These are phyloP conservation scores for Prinia subflava DNA, from an alignment of 2,113 vertebrate species.

Conservation along the genomic window DNA sequence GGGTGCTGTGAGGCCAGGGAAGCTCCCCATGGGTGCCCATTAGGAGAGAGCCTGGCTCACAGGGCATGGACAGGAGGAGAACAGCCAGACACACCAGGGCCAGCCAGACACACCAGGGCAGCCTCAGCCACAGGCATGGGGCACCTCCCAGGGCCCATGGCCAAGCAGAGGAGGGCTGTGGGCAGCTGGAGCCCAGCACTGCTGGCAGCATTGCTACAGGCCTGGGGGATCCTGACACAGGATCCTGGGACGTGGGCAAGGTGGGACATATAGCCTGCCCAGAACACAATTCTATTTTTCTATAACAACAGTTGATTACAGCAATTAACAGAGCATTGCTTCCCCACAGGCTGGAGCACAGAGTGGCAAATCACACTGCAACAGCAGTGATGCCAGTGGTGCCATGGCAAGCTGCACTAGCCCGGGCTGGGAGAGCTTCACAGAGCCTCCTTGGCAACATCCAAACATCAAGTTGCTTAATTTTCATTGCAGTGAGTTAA, in stretches of 20 bases:
- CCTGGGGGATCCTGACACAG: not conserved
- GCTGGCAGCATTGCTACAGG: not conserved
- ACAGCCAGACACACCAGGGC: fast-evolving
- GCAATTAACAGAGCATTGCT: not conserved
- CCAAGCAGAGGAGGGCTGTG: not conserved
- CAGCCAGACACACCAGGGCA: fast-evolving
- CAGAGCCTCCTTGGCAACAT: not conserved
- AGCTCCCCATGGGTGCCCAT: not conserved
- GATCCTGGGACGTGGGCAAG: not conserved
- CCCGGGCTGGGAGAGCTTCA: not conserved
- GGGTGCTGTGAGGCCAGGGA: not conserved
- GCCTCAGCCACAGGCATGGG: fast-evolving
- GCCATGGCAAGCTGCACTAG: not conserved
- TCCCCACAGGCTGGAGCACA: fast-evolving
- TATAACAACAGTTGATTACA: not conserved
- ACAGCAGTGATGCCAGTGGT: too few relatives aligned
- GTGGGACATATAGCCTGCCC: not conserved
- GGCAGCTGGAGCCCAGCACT: not conserved
- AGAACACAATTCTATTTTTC: not conserved
- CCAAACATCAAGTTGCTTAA: not conserved
- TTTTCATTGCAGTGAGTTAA: not conserved
- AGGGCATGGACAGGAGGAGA: not conserved
- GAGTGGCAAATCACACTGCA: fast-evolving
- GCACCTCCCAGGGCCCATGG: not conserved
- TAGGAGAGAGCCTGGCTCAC: not conserved